A percentile compares a stretch with the other conserved stretches of the same genome.
phyloP scores from a whole-genome alignment of 1,140 invertebrate species.

The Nephila pilipes region DNA sequence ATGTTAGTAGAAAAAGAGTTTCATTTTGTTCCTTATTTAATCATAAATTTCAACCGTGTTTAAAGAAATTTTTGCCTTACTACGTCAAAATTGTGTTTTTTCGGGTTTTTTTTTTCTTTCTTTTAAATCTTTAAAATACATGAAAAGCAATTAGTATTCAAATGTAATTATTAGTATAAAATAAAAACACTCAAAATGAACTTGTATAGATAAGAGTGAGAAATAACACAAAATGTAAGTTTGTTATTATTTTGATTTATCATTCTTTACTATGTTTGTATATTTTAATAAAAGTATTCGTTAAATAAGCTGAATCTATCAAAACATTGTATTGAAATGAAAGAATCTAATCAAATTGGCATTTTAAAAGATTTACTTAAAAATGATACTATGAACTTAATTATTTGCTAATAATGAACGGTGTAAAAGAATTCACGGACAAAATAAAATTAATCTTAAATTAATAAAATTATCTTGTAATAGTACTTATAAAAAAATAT shows the following conservation, averaged over 20 bases:
- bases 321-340: too few relatives aligned
- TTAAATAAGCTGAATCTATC: too few relatives aligned
- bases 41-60: slow-evolving; percentile 5
- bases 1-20: background rate
- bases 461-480: too few relatives aligned
- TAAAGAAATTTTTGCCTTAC: background rate
- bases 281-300: too few relatives aligned
- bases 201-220: background rate
- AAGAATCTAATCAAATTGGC: too few relatives aligned
- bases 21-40: background rate
- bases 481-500: too few relatives aligned
- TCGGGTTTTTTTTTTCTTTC: too few relatives aligned
- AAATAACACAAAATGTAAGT: background rate
- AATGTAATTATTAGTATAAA: slow-evolving; percentile 8
- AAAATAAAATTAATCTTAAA: too few relatives aligned
- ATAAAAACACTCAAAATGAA: background rate
- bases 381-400: too few relatives aligned
- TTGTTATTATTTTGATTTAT: background rate
- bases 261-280: background rate
- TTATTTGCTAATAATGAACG: too few relatives aligned
- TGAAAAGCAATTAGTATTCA: background rate
- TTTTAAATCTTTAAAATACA: background rate
- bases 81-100: background rate
- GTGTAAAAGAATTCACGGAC: too few relatives aligned
- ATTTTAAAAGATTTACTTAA: too few relatives aligned